A percentile compares a stretch with the other conserved stretches of the same genome.
Conservation (phyloP, 2,888 invertebrate genomes). For the Linnaemya vulpina region DNA sequence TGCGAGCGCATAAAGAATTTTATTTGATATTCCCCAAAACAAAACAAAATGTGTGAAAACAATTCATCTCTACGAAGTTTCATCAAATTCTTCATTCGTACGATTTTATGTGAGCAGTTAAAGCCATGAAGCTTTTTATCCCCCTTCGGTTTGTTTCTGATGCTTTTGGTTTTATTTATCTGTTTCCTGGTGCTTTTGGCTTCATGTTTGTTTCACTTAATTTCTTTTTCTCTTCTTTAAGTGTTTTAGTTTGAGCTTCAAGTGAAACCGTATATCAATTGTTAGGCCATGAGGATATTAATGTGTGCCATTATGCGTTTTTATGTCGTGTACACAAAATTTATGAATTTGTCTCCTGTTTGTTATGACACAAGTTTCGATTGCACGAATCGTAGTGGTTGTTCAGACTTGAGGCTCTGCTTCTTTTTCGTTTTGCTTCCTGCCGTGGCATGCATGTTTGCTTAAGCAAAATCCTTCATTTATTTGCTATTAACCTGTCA, state of each 20-base stretch:
- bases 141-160: neutral
- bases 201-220: neutral
- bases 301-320: constrained; percentile 58
- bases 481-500: constrained; percentile 82
- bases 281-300: constrained; percentile 76
- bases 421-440: constrained; percentile 5
- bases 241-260: constrained; percentile 73
- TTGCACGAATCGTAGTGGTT: constrained; percentile 5
- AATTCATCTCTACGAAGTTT: no score
- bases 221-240: constrained; percentile 32
- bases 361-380: constrained; percentile 29
- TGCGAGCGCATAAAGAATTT: no score
- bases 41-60: no score
- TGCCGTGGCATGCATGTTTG: neutral
- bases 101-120: neutral
- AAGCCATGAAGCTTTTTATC: constrained; percentile 11
- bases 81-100: neutral
- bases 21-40: no score
- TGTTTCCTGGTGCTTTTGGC: constrained; percentile 13
- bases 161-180: constrained; percentile 32
- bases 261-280: constrained; percentile 81
- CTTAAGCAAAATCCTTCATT: constrained; percentile 76
- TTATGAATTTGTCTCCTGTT: constrained; percentile 61
- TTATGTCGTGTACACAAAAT: constrained; percentile 53
- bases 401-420: constrained; percentile 34